Evolutionary conservation across 2,797 vertebrate species (phyloP), one percentile per base, ranked within the genome.

Genomic region (Hemitrygon akajei): DNA sequence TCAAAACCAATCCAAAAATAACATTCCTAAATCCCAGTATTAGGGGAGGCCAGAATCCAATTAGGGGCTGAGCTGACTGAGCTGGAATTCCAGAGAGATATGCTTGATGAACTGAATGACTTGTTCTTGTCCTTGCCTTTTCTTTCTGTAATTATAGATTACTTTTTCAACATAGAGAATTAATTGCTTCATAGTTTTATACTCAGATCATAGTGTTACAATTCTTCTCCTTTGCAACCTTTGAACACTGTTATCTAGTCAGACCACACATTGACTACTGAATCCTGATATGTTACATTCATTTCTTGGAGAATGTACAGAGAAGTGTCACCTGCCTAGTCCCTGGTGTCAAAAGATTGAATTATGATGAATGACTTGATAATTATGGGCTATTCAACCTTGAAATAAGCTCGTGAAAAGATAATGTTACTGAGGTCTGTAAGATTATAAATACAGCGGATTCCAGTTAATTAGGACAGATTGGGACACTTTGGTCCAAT

Each of bases 311-410:
- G 81, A 58, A 11, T 11, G 56, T 66, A 18, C 30, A 89, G 16
- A 34, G 60, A 66, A 89, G 18, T 20, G n/a, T 20, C 84, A 66
- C 18, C 60, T 20, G 86, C 66, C 60, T 18, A 22, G 63, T 89
- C 86, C n/a, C 60, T 11, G 34, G 60, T 10, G 18, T 89, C n/a
- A 89, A 63, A 89, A 20, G n/a, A 66, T 66, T 89, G 86, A 89
- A 63, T 34, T 89, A 20, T 66, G 60, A 89, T 14, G 30, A 89
- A 66, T 16, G n/a, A 66, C 60, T 37, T 66, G 58, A 89, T 60
- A 89, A 66, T 89, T 89, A 63, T 89, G 86, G 86, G 60, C 86
- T 66, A 86, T 60, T 86, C 27, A 86, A 86, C 18, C 40, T 82
- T 82, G 40, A 82, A 82, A 82, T 47, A 25, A 47, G 80, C 40